Evolutionary conservation across 2,113 vertebrate species (phyloP).

Genomic region (Acrocephalus arundinaceus): DNA sequence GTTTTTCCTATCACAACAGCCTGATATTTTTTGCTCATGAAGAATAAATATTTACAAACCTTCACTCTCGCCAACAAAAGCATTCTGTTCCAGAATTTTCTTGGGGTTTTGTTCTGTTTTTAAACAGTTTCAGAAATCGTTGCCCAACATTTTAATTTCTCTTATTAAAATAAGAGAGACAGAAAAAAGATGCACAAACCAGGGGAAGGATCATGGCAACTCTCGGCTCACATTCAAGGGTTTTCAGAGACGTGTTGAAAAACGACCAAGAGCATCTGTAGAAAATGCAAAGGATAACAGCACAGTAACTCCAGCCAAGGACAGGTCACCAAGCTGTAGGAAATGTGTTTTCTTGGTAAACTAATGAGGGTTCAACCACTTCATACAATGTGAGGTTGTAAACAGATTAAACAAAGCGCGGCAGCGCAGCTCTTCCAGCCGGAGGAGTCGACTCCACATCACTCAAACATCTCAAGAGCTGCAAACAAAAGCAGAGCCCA

Average conservation of each 20-base stretch:
- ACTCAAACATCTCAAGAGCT: background rate
- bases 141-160: constrained; percentile 5
- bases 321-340: background rate
- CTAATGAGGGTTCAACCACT: background rate
- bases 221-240: background rate
- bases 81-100: constrained; percentile 37
- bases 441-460: accelerated
- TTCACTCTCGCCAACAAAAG: constrained; percentile 16
- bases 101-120: background rate
- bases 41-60: constrained; percentile 40
- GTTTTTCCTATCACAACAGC: background rate
- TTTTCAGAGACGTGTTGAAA: accelerated
- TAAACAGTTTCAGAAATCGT: background rate
- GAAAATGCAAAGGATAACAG: background rate
- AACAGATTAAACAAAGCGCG: accelerated
- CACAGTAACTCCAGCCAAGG: background rate
- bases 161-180: background rate
- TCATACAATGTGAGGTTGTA: background rate
- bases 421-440: background rate
- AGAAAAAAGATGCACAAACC: accelerated
- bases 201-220: background rate
- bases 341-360: background rate
- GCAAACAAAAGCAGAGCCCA: background rate
- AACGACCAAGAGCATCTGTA: background rate
- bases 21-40: background rate